Evolutionary conservation across 2,888 invertebrate genomes (phyloP).

Genomic region (Antheraea yamamai): DNA sequence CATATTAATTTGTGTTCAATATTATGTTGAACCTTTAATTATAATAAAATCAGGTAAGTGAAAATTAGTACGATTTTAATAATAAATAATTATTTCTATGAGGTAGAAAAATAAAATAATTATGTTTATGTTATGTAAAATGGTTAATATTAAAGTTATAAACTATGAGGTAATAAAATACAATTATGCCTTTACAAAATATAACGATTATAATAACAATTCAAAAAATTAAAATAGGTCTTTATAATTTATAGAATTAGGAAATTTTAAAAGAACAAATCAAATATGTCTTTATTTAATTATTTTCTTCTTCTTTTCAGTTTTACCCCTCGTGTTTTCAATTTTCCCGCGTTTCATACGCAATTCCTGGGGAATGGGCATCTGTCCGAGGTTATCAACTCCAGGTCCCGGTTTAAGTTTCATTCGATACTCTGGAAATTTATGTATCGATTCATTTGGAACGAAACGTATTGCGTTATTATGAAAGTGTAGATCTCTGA

Average conservation of each 20-base stretch:
- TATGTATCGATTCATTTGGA: constrained; percentile 13
- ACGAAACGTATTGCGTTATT: constrained; percentile 23
- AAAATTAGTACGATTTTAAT: too few relatives aligned
- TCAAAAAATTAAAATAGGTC: background rate
- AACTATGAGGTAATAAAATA: background rate
- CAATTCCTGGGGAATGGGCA: constrained; percentile 42
- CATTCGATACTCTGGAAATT: constrained; percentile 22
- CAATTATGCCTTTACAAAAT: background rate
- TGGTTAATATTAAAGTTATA: background rate
- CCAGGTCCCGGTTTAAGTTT: constrained; percentile 47
- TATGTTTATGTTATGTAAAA: too few relatives aligned
- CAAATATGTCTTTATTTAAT: background rate
- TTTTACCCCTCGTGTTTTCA: background rate
- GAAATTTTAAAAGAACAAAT: background rate
- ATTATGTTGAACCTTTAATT: too few relatives aligned
- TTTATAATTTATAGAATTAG: background rate
- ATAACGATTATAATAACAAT: background rate
- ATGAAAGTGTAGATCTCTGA: constrained; percentile 28
- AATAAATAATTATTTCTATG: too few relatives aligned
- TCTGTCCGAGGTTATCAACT: constrained; percentile 44
- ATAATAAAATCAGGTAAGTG: too few relatives aligned
- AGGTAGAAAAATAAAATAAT: too few relatives aligned
- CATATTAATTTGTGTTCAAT: too few relatives aligned
- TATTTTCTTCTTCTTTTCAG: background rate
- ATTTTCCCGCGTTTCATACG: constrained; percentile 17